Percentiles rank a stretch among this genome's conserved stretches.
These are phyloP conservation scores for Sylvia atricapilla DNA, from an alignment of 2,113 vertebrate genomes.

Conservation along the genomic window DNA sequence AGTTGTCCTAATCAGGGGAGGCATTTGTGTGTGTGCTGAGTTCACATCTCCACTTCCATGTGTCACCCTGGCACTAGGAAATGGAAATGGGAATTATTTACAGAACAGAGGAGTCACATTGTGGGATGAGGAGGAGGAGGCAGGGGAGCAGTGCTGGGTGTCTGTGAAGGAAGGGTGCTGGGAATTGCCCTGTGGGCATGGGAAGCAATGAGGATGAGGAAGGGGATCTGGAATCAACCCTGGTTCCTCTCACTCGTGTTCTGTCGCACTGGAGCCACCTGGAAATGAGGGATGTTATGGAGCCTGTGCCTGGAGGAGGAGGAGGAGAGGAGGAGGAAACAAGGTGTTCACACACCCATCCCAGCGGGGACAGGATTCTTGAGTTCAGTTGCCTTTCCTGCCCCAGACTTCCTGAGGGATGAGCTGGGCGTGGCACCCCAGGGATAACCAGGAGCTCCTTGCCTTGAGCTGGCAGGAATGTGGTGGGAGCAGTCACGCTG, in stretches of 20 bases:
- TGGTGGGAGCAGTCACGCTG: fast-evolving
- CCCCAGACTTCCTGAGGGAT: not conserved
- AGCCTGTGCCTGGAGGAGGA: not conserved
- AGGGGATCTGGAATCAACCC: not conserved
- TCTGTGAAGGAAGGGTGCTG: not conserved
- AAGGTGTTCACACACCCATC: not conserved
- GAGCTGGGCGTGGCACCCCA: no score
- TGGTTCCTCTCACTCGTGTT: not conserved
- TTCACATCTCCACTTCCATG: constrained; percentile 25
- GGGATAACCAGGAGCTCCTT: not conserved
- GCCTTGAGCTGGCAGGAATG: not conserved
- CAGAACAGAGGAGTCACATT: not conserved
- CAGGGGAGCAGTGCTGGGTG: not conserved
- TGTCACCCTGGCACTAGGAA: not conserved
- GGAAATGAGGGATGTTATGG: fast-evolving
- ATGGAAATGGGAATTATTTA: not conserved
- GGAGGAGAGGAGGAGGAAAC: not conserved
- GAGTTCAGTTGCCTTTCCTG: not conserved
- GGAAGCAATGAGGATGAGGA: not conserved
- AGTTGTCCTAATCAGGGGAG: constrained; percentile 54
- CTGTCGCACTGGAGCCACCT: not conserved
- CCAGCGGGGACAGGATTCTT: not conserved
- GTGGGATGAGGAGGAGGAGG: fast-evolving
- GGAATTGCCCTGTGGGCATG: not conserved
- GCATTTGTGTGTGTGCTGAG: constrained; percentile 24